A percentile compares a stretch with the other conserved stretches of the same genome.
These are phyloP conservation scores for Pogona vitticeps DNA, from an alignment of 2,113 vertebrate species.

Conservation along the genomic window DNA sequence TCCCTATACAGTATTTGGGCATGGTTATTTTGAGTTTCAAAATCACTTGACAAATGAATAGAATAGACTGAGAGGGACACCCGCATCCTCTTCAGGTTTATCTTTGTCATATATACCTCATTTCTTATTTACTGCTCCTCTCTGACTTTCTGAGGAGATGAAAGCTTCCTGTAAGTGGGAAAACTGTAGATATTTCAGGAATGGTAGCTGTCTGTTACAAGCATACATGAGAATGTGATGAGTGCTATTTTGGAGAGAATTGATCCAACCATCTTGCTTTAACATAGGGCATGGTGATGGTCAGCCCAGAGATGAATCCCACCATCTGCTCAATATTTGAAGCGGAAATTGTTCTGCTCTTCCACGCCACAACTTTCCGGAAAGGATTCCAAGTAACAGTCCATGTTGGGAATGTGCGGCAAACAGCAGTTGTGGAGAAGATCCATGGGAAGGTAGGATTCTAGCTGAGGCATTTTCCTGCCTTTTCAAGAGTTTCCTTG, in stretches of 20 bases:
- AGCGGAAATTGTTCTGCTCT: constrained; percentile 94
- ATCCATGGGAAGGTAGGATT: constrained; percentile 92
- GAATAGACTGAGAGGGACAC: background rate
- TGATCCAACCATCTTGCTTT: constrained; percentile 45
- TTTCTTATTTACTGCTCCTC: background rate
- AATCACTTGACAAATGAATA: background rate
- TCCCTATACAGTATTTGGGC: background rate
- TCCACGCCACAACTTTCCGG: constrained; percentile 95
- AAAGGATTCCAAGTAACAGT: constrained; percentile 98
- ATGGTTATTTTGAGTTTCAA: background rate
- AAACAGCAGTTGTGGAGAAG: constrained; percentile 93
- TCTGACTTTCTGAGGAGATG: background rate
- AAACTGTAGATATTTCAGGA: background rate
- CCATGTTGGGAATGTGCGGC: constrained; percentile 94
- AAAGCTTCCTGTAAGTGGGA: background rate
- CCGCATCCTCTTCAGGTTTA: too few relatives aligned
- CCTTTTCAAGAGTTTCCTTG: background rate
- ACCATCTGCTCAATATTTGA: constrained; percentile 97
- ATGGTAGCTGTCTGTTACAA: background rate
- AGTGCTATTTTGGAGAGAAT: constrained; percentile 25
- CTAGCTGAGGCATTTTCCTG: background rate
- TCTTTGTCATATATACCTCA: background rate
- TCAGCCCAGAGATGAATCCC: constrained; percentile 97
- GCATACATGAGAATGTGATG: constrained; percentile 18
- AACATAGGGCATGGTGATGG: constrained; percentile 96